These are phyloP conservation scores for Taurulus bubalis DNA, from an alignment of 2,113 vertebrate genomes.

Conservation along the genomic window DNA sequence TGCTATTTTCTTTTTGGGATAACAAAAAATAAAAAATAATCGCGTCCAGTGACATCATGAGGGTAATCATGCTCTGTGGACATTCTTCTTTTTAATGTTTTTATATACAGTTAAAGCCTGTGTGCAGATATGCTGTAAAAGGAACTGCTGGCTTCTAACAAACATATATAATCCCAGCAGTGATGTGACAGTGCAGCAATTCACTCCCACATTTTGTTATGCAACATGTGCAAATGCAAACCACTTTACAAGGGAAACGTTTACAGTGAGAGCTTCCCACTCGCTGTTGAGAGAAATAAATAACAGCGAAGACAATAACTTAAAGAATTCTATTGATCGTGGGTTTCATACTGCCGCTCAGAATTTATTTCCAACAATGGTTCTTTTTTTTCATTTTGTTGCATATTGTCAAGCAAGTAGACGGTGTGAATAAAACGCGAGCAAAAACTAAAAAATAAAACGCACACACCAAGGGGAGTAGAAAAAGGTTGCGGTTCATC, in stretches of 20 bases:
- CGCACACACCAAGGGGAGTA: neutral
- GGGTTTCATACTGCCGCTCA: conserved; percentile 15
- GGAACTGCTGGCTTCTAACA: neutral
- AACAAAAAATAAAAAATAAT: no score
- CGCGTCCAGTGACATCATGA: no score
- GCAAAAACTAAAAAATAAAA: neutral
- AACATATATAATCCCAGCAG: conserved; percentile 22
- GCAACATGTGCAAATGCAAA: conserved; percentile 54
- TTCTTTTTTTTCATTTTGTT: neutral
- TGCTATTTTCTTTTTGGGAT: neutral
- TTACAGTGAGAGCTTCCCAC: conserved; percentile 50
- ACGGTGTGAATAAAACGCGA: neutral
- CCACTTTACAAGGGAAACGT: conserved; percentile 32
- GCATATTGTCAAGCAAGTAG: neutral
- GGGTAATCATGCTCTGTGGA: no score
- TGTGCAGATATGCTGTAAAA: conserved; percentile 19
- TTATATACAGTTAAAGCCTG: conserved; percentile 13
- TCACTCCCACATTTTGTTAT: conserved; percentile 65
- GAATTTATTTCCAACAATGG: neutral
- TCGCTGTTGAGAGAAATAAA: conserved; percentile 32
- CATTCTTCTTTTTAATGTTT: no score
- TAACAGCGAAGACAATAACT: conserved; percentile 24
- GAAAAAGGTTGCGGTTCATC: neutral
- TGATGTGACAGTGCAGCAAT: conserved; percentile 50
- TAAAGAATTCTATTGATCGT: conserved; percentile 1